Conservation (phyloP, 1,140 invertebrate species). For the Tetragnatha versicolor region DNA sequence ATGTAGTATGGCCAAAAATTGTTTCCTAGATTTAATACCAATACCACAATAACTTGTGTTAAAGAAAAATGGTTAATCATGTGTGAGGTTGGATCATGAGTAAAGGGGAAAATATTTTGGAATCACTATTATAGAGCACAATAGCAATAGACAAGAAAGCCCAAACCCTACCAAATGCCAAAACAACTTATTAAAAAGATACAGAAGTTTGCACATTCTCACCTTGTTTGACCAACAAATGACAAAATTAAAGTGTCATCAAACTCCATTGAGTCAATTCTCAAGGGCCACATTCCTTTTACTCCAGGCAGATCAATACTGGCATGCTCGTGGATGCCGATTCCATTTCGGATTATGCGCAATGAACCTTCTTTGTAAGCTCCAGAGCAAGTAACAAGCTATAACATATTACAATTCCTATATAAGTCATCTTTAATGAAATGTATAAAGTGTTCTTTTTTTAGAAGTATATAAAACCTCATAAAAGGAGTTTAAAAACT, state of each 20-base stretch:
- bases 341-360: conserved; percentile 95
- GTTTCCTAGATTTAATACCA: too few relatives aligned
- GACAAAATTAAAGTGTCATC: conserved; percentile 92
- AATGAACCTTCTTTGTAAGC: conserved; percentile 97
- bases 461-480: too few relatives aligned
- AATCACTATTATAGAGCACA: background rate
- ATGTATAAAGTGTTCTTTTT: too few relatives aligned
- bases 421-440: too few relatives aligned
- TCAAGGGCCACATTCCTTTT: conserved; percentile 95
- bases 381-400: conserved; percentile 95
- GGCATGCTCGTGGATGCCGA: conserved; percentile 97
- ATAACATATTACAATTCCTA: too few relatives aligned
- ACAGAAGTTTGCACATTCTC: too few relatives aligned
- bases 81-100: too few relatives aligned
- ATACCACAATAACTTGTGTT: too few relatives aligned
- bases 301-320: conserved; percentile 96
- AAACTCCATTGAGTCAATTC: conserved; percentile 71
- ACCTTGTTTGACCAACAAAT: conserved; percentile 92
- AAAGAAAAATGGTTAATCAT: too few relatives aligned
- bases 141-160: background rate
- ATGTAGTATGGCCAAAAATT: too few relatives aligned
- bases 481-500: too few relatives aligned
- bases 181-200: background rate
- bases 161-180: background rate
- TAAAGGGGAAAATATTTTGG: too few relatives aligned